Evolutionary conservation across 2,888 invertebrate genomes (phyloP).

Genomic region (Calameuta idolon): DNA sequence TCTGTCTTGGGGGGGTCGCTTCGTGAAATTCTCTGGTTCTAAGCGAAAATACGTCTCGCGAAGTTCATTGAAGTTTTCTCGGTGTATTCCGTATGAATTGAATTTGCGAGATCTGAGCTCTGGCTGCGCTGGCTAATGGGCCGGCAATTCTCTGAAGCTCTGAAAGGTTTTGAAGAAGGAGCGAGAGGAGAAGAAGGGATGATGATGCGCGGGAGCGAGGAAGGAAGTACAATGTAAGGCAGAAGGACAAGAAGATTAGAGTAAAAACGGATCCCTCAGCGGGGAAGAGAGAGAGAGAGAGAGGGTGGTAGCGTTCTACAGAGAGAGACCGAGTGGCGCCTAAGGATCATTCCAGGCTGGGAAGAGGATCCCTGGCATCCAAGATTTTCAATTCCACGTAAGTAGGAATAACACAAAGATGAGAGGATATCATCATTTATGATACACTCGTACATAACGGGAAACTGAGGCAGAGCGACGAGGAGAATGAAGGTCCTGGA

Average conservation of each 20-base stretch:
- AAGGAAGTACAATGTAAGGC: neutral
- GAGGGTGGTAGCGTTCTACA: neutral
- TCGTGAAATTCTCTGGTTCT: neutral
- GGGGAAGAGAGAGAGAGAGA: constrained; percentile 16
- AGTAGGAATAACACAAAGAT: constrained; percentile 59
- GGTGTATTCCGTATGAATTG: neutral
- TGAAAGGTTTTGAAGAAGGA: neutral
- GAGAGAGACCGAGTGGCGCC: constrained; percentile 4
- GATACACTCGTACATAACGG: constrained; percentile 22
- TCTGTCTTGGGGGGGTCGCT: neutral
- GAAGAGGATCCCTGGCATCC: constrained; percentile 27
- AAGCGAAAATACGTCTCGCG: neutral
- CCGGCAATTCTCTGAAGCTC: neutral
- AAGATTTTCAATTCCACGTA: constrained; percentile 56
- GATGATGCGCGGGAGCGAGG: neutral
- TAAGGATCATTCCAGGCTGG: neutral
- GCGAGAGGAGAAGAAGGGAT: neutral
- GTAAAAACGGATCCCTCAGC: constrained; percentile 10
- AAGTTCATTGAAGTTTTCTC: neutral
- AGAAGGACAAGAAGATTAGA: constrained; percentile 14
- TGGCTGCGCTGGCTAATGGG: neutral
- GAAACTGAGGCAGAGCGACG: constrained; percentile 17
- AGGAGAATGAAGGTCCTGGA: constrained; percentile 43
- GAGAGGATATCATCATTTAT: constrained; percentile 54
- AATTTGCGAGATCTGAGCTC: neutral